These are phyloP conservation scores for Tachycineta bicolor DNA, from an alignment of 2,113 vertebrate species.

Conservation along the genomic window DNA sequence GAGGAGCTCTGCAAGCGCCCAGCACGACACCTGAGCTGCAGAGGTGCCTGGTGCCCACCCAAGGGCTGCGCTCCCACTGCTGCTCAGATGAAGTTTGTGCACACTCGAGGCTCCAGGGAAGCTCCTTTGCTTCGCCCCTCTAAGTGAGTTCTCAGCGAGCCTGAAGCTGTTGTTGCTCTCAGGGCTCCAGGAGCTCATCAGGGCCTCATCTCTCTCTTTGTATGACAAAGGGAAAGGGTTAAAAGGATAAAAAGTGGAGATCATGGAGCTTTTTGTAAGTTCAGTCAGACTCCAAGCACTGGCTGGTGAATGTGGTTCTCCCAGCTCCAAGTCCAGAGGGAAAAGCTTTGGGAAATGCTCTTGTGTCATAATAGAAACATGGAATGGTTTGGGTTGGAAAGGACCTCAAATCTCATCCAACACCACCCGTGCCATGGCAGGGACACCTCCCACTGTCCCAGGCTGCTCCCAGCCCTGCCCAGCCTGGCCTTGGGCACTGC, in stretches of 20 bases:
- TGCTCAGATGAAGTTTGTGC: rapidly evolving
- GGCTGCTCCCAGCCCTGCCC: not conserved
- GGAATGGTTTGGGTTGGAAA: not conserved
- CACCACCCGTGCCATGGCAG: not conserved
- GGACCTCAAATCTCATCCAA: rapidly evolving
- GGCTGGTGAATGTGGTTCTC: rapidly evolving
- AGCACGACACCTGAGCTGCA: not conserved
- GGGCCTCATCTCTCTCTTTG: not conserved
- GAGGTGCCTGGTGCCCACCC: not conserved
- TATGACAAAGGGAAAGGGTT: not conserved
- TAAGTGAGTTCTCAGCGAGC: not conserved
- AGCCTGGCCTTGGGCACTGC: not conserved
- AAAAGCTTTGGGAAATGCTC: not conserved
- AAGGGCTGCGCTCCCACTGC: not conserved
- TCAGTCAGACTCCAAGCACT: not conserved
- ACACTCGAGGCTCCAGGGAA: not conserved
- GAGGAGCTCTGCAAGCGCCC: not conserved
- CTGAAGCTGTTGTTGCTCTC: not conserved
- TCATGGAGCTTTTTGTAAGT: not conserved
- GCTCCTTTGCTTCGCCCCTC: not conserved
- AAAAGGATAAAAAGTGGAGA: not conserved
- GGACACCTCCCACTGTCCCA: not conserved
- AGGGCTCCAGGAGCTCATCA: not conserved
- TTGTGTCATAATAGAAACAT: no score
- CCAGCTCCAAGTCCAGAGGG: not conserved